Evolutionary conservation across 2,888 invertebrate genomes (phyloP), one percentile per base, ranked within the genome.

Genomic region (Xylocampa areola): DNA sequence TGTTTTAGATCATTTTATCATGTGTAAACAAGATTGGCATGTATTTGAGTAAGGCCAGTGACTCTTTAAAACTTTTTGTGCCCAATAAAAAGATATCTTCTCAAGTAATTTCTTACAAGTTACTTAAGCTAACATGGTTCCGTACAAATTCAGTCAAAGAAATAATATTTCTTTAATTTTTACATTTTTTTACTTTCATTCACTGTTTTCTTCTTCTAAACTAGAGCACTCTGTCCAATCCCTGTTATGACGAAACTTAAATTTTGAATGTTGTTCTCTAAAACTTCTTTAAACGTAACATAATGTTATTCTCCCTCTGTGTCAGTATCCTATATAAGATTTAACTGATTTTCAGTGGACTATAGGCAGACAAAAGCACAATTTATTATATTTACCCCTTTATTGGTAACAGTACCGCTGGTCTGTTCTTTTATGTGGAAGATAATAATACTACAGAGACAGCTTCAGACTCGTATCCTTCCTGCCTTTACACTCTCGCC

Each of bases 1-100:
- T 41, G 40, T 54, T 61, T 61, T 8, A 11, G 32, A 60, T 53
- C 11, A 39, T 48, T 60, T 65, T 48, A 13, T n/a, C n/a, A n/a
- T 37, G 23, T 39, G n/a, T 37, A 50, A 35, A 55, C 55, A 55
- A 49, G 49, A 47, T 54, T 43, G 7, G 30, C 16, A 53, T 48
- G 52, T 48, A 53, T 59, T 64, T 64, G 37, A 41, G 33, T 64
- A 6, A 29, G 13, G 10, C 29, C 29, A 43, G 33, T 44, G 32
- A 57, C 33, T 57, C 51, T 47, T 0, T 2, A 13, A 1, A 39
- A 43, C 23, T 43, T 37, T 45, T 41, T 35, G 50, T 45, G 35
- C 17, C 14, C 21, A 45, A 45, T 36, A 8, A 8, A 23, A 40
- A 13, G 43, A 60, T 36, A 45, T 45, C 44, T 33, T 45, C 25